phyloP scores from a whole-genome alignment of 1,140 invertebrate genomes.

The Lamellibrachia luymesi region DNA sequence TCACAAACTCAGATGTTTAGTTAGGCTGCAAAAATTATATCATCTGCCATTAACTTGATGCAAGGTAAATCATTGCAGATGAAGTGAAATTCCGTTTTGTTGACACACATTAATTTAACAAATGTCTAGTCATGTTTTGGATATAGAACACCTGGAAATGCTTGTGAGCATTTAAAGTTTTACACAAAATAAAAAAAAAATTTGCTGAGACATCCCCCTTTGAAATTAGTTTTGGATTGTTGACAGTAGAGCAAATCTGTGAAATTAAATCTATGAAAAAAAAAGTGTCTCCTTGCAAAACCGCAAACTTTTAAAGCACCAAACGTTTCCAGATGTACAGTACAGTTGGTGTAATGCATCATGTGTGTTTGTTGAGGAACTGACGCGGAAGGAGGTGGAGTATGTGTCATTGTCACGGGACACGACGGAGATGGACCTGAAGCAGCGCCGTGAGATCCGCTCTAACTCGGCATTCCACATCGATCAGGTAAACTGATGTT shows the following conservation, averaged over 20 bases:
- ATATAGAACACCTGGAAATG: too few species aligned
- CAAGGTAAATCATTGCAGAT: background rate
- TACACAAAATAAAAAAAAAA: too few species aligned
- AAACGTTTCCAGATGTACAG: too few species aligned
- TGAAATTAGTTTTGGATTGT: background rate
- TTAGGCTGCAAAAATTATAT: background rate
- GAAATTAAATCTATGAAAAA: background rate
- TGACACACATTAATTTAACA: background rate
- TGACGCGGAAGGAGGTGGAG: conserved; percentile 86
- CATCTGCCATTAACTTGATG: background rate
- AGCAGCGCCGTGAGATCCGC: conserved; percentile 90
- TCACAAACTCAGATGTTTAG: background rate
- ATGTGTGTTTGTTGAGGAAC: conserved; percentile 60
- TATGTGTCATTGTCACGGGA: conserved; percentile 91
- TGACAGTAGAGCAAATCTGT: background rate
- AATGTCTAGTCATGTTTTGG: too few species aligned
- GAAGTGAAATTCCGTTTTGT: background rate
- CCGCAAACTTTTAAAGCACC: too few species aligned
- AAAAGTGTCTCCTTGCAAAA: too few species aligned
- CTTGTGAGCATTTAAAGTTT: too few species aligned
- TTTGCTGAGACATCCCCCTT: too few species aligned
- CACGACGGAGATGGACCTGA: conserved; percentile 94
- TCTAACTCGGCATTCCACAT: conserved; percentile 85
- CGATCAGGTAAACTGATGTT: conserved; percentile 71
- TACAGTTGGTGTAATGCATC: background rate